A percentile compares a stretch with the other conserved stretches of the same genome.
phyloP scores from a whole-genome alignment of 1,140 invertebrate genomes.

The Lordiphosa clarofinis region DNA sequence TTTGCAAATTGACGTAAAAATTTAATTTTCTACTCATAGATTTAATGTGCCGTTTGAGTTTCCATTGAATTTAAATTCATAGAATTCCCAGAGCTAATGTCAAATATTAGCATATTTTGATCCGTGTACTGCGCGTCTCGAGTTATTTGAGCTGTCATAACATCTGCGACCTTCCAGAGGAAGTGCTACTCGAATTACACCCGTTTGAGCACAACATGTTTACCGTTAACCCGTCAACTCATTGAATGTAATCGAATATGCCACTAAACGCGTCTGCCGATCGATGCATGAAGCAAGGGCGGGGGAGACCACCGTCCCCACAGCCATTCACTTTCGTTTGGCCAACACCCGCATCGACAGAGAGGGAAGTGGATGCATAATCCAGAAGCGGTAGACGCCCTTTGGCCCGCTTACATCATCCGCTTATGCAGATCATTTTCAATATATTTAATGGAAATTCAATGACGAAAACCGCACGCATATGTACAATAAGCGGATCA shows the following conservation, averaged over 20 bases:
- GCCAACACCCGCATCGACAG: conserved; percentile 7
- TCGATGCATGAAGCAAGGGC: conserved; percentile 15
- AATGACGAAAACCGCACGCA: conserved; percentile 2
- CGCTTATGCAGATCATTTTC: not conserved
- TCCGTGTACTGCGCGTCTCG: not conserved
- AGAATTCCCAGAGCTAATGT: not conserved
- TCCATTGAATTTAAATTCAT: not conserved
- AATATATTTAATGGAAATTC: not conserved
- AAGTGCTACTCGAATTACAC: conserved; percentile 41
- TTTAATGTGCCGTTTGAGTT: too few species aligned
- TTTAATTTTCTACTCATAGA: too few species aligned
- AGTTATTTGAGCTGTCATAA: conserved; percentile 10
- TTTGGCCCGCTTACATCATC: conserved; percentile 8
- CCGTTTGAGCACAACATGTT: conserved; percentile 1
- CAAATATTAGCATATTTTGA: not conserved
- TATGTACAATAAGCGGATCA: conserved; percentile 45
- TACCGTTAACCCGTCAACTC: conserved; percentile 24
- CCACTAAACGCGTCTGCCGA: conserved; percentile 5
- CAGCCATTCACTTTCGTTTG: conserved; percentile 27
- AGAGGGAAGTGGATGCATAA: conserved; percentile 4
- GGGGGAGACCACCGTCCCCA: not conserved
- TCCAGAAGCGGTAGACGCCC: not conserved
- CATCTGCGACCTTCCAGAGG: conserved; percentile 17
- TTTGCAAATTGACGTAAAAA: too few species aligned
- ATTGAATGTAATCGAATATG: conserved; percentile 43